These are phyloP conservation scores for Heliconius ethilla DNA, from an alignment of 2,888 invertebrate species.

Conservation along the genomic window DNA sequence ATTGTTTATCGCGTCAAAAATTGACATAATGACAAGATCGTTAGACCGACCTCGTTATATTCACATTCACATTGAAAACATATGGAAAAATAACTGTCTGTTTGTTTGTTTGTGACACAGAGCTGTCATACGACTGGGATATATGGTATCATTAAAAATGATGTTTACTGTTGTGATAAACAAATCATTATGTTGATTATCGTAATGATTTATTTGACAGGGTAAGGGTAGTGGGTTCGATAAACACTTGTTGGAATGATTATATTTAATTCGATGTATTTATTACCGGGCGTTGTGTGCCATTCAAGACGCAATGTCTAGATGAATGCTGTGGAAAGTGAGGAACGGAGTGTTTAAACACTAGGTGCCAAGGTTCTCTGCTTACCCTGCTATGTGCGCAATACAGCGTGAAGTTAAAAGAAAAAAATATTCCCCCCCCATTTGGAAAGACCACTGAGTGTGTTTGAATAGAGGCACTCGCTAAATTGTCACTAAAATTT, in stretches of 20 bases:
- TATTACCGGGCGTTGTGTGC: too few species aligned
- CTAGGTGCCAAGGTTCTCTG: too few species aligned
- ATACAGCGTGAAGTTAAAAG: too few species aligned
- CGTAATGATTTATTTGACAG: not conserved
- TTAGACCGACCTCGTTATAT: slow-evolving; percentile 21
- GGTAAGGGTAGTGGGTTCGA: not conserved
- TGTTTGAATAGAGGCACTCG: too few species aligned
- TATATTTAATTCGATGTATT: not conserved
- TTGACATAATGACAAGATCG: slow-evolving; percentile 10
- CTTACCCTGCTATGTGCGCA: too few species aligned
- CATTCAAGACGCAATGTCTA: too few species aligned
- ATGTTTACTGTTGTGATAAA: slow-evolving; percentile 8
- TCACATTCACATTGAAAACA: slow-evolving; percentile 19
- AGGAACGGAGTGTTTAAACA: too few species aligned
- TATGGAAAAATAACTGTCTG: slow-evolving; percentile 9
- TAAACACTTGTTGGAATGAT: not conserved
- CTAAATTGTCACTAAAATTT: too few species aligned
- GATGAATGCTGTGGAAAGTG: too few species aligned
- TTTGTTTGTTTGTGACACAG: slow-evolving; percentile 2
- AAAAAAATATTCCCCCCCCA: too few species aligned
- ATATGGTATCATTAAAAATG: slow-evolving; percentile 13
- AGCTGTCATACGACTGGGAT: slow-evolving; percentile 1
- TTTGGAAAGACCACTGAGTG: too few species aligned
- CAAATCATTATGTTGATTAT: slow-evolving; percentile 3
- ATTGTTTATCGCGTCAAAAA: slow-evolving; percentile 14